phyloP scores from a whole-genome alignment of 2,888 invertebrate species.

The Melieria crassipennis region DNA sequence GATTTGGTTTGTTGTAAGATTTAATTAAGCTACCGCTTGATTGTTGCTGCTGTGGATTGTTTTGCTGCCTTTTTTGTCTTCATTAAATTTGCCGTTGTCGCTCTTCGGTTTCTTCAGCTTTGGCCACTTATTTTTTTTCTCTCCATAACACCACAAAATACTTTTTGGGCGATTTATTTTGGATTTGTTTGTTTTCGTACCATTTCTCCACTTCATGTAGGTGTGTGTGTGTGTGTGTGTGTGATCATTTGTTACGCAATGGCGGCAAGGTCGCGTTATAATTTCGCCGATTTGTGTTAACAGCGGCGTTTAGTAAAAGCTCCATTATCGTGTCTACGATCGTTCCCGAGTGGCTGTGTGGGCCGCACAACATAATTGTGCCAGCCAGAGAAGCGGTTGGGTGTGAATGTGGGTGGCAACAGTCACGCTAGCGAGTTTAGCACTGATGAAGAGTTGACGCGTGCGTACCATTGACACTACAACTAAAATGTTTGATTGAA shows the following conservation, averaged over 20 bases:
- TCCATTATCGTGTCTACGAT: background rate
- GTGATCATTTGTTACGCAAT: conserved; percentile 27
- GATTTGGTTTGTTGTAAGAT: background rate
- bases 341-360: background rate
- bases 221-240: too few relatives aligned
- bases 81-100: background rate
- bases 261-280: conserved; percentile 47
- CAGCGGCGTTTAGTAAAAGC: conserved; percentile 37
- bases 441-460: background rate
- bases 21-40: background rate
- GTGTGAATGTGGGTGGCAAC: background rate
- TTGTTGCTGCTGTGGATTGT: background rate
- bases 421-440: background rate
- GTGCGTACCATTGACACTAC: background rate
- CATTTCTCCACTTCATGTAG: too few relatives aligned
- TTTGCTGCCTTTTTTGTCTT: background rate
- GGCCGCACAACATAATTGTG: background rate
- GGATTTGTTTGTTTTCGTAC: too few relatives aligned
- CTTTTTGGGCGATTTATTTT: too few relatives aligned
- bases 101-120: background rate
- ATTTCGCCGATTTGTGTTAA: conserved; percentile 44
- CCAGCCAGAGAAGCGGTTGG: background rate
- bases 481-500: background rate
- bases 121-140: conserved; percentile 6
- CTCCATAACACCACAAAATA: background rate